phyloP scores from a whole-genome alignment of 2,888 invertebrate genomes.

The Mylabris sibirica region DNA sequence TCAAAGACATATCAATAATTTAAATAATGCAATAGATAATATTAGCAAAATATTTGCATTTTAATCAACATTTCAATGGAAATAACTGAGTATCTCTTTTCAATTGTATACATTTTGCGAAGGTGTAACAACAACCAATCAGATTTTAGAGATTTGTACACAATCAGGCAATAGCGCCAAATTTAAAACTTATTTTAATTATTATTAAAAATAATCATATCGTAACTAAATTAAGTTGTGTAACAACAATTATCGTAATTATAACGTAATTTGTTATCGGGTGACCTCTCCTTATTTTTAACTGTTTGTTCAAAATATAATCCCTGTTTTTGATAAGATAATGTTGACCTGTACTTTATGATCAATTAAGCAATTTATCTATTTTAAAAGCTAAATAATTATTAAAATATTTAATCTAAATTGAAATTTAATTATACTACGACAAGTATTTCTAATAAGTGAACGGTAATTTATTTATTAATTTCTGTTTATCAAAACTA shows the following conservation, averaged over 20 bases:
- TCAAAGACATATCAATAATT: too few relatives aligned
- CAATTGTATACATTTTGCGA: too few relatives aligned
- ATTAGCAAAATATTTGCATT: too few relatives aligned
- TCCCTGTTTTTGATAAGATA: not conserved
- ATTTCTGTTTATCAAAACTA: not conserved
- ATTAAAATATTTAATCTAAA: not conserved
- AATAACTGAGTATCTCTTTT: too few relatives aligned
- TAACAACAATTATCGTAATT: slow-evolving; percentile 1
- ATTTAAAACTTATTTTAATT: not conserved
- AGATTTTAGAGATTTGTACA: not conserved
- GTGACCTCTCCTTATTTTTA: not conserved
- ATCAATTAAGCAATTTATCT: slow-evolving; percentile 4
- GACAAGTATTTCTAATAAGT: not conserved
- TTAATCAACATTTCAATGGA: not conserved
- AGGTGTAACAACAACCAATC: too few relatives aligned
- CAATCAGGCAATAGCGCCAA: not conserved
- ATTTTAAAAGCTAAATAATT: not conserved
- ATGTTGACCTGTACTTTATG: not conserved
- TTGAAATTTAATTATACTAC: not conserved
- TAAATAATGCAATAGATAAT: too few relatives aligned
- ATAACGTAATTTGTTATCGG: slow-evolving; percentile 6
- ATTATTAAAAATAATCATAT: not conserved
- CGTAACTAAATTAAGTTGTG: not conserved
- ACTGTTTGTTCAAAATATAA: not conserved
- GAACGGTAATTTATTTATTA: slow-evolving; percentile 2